A percentile compares a stretch with the other conserved stretches of the same genome.
Evolutionary conservation across 2,113 vertebrate genomes (phyloP).

Genomic region (Suncus etruscus): DNA sequence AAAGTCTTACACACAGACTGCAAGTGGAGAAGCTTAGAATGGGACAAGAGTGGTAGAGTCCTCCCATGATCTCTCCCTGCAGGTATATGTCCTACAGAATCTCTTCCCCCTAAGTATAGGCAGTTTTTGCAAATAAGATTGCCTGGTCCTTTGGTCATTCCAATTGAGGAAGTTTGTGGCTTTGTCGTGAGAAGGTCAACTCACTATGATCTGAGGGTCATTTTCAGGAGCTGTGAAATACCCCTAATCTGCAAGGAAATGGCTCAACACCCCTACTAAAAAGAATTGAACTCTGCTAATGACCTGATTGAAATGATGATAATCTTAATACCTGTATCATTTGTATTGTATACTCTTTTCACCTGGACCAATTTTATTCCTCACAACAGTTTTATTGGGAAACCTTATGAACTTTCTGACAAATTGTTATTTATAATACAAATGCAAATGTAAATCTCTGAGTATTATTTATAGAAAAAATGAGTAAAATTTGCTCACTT

Average conservation of each 20-base stretch:
- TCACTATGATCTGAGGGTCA: background rate
- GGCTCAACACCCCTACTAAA: background rate
- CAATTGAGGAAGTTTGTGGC: background rate
- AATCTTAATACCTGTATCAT: background rate
- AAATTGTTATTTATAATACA: too few species aligned
- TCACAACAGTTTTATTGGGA: background rate
- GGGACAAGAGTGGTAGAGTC: background rate
- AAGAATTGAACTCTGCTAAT: background rate
- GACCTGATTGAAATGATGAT: slow-evolving; percentile 5
- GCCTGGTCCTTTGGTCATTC: background rate
- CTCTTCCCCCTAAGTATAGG: background rate
- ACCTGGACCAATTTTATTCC: background rate
- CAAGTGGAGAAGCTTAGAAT: background rate
- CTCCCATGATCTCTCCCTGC: background rate
- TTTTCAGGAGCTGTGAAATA: background rate
- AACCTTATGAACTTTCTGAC: background rate
- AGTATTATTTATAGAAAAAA: background rate
- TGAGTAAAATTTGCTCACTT: background rate
- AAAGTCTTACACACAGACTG: background rate
- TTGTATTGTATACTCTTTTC: background rate
- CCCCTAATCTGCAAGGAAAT: background rate
- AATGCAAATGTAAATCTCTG: background rate
- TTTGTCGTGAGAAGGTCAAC: background rate
- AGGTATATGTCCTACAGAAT: background rate
- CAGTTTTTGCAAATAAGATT: background rate